These are phyloP conservation scores for Lycodopsis pacificus DNA, from an alignment of 2,797 vertebrate species.

Conservation along the genomic window DNA sequence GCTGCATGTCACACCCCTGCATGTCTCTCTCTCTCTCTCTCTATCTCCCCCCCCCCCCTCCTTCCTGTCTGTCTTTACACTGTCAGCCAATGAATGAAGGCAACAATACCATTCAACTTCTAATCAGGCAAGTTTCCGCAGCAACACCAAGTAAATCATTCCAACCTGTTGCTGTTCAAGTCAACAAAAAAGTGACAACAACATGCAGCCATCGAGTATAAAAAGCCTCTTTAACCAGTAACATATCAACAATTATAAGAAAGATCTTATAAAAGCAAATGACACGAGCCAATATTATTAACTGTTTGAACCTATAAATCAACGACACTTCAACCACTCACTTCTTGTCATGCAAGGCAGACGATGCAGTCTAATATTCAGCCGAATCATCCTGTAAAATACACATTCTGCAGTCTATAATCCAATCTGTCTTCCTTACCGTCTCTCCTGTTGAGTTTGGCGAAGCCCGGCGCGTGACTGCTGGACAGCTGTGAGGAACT, in stretches of 20 bases:
- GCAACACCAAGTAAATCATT: neutral
- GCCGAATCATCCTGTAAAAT: neutral
- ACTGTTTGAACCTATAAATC: neutral
- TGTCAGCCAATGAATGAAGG: neutral
- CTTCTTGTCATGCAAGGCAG: neutral
- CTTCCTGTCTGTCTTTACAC: neutral
- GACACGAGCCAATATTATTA: neutral
- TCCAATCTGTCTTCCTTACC: conserved; percentile 62
- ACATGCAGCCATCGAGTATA: neutral
- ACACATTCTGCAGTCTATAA: neutral
- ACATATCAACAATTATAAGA: neutral
- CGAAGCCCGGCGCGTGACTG: conserved; percentile 80
- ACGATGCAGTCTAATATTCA: neutral
- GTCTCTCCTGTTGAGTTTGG: conserved; percentile 83
- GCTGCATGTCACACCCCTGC: neutral
- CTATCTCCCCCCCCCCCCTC: neutral
- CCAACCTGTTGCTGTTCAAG: neutral
- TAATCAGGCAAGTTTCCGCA: neutral
- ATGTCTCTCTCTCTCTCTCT: neutral
- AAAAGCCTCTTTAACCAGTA: neutral
- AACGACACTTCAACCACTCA: neutral
- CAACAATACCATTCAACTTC: too few species aligned
- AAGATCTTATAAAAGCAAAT: neutral
- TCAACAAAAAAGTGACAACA: neutral
- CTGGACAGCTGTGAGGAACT: conserved; percentile 81